Base-by-base conservation (phyloP, 2,113 vertebrate genomes). In the Oceanites oceanicus region DNA sequence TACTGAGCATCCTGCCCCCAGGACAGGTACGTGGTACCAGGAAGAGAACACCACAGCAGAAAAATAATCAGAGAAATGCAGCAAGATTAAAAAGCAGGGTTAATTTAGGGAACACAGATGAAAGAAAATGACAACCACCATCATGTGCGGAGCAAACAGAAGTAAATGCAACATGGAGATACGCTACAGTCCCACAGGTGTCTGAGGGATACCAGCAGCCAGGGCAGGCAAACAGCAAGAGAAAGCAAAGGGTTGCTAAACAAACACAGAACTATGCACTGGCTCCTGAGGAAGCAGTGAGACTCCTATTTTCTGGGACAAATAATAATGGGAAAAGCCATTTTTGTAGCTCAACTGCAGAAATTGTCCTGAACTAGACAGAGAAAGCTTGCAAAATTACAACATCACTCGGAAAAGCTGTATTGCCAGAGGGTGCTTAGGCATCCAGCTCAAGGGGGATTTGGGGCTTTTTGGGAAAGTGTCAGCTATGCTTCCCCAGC, bases 191-290 rank as follows among this genome's bases (percentile, higher is more conserved):
- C 58, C 29, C 44, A 3, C 12, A 3, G 68, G 45, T 30, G 38
- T 14, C 55, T 22, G 77, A 72, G 45, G 63, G 70, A 12, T 8
- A 14, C 14, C 2, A 34, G 86, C 86, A 74, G 73, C 73, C 40
- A 40, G 75, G 36, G 56, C 62, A 75, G 71, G 86, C 47, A 36
- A 40, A 58, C 29, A 66, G 77, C 38, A 12, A 18, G 63, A 36
- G 76, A 71, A 34, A 38, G 42, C 55, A 52, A 40, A 76, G 47
- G 14, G 26, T 10, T 11, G 55, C 38, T 83, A 9, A 63, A 19
- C 9, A 17, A n/a, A 22, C 25, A 23, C 29, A 44, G 42, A 42
- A 34, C 27, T 5, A 5, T 0, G n/a, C 22, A 1, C 38, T 7
- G 53, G 76, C 34, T 81, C 45, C 40, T 10, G 13, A 63, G 53